Conservation (phyloP, 2,113 vertebrate species). For the Protomyctophum bolini region DNA sequence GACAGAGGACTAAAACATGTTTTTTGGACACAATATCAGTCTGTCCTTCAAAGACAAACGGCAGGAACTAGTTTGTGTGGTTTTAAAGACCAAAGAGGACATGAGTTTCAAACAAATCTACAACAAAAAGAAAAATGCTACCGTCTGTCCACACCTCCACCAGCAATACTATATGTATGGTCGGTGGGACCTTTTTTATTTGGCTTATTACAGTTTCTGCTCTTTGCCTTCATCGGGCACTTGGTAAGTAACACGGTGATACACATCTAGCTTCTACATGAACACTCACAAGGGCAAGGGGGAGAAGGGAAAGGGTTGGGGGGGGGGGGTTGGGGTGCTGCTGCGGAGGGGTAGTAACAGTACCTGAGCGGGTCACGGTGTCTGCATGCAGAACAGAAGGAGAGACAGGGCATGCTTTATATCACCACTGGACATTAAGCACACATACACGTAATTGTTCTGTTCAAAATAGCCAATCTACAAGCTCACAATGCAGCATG, state of each 20-base stretch:
- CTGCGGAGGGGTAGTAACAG: constrained; percentile 35
- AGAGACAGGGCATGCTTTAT: constrained; percentile 41
- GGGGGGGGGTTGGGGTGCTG: not conserved
- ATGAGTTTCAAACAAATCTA: too few relatives aligned
- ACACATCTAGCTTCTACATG: not conserved
- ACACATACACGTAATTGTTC: not conserved
- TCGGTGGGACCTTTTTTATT: too few relatives aligned
- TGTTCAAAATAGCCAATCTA: too few relatives aligned
- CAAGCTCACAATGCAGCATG: too few relatives aligned
- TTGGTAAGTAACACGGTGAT: not conserved
- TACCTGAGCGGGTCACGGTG: constrained; percentile 59
- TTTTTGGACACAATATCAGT: not conserved
- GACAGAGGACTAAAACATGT: not conserved
- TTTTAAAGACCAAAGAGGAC: too few relatives aligned
- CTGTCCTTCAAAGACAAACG: too few relatives aligned
- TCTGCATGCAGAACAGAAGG: constrained; percentile 61
- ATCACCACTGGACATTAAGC: constrained; percentile 9
- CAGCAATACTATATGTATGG: too few relatives aligned
- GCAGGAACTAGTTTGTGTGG: too few relatives aligned
- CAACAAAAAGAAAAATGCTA: too few relatives aligned
- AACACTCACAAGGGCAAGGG: not conserved
- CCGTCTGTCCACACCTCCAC: too few relatives aligned
- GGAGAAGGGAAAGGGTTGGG: constrained; percentile 2
- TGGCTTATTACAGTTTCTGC: too few relatives aligned
- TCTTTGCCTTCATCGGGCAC: too few relatives aligned